Conservation (phyloP, 2,113 vertebrate genomes). For the Lepidothrix coronata region DNA sequence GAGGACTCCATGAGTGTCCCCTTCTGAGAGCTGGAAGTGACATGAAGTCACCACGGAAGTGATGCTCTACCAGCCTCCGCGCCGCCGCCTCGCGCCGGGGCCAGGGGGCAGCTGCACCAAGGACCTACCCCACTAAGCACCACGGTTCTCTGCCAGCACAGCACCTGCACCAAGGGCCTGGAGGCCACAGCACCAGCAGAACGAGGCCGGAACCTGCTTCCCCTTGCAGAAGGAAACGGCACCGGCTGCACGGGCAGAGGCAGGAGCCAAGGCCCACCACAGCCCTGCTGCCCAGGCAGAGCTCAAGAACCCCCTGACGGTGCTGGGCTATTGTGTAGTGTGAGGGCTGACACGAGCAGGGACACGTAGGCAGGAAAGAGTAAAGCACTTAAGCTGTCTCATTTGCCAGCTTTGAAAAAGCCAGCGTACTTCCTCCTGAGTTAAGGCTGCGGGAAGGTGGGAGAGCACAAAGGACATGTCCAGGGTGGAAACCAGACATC, state of each 20-base stretch:
- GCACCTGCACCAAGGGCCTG: accelerated
- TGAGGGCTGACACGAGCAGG: neutral
- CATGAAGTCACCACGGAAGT: neutral
- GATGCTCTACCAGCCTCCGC: accelerated
- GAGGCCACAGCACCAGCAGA: neutral
- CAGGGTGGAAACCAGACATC: neutral
- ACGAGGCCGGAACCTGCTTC: neutral
- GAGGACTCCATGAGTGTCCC: neutral
- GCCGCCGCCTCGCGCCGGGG: accelerated
- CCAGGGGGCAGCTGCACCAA: neutral
- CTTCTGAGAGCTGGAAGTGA: neutral
- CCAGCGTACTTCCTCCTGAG: neutral
- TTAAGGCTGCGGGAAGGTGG: neutral
- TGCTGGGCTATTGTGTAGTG: neutral
- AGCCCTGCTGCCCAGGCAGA: neutral
- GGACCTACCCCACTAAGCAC: neutral
- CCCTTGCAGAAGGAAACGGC: neutral
- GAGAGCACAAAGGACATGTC: neutral
- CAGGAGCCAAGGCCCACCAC: neutral
- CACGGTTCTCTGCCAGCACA: neutral
- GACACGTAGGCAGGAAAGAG: constrained; percentile 31
- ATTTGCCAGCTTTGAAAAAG: neutral
- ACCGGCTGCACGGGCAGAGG: neutral
- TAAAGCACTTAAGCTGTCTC: neutral
- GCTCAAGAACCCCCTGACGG: accelerated